Conservation (phyloP, 2,888 invertebrate species). For the Chrysotoxum bicinctum region DNA sequence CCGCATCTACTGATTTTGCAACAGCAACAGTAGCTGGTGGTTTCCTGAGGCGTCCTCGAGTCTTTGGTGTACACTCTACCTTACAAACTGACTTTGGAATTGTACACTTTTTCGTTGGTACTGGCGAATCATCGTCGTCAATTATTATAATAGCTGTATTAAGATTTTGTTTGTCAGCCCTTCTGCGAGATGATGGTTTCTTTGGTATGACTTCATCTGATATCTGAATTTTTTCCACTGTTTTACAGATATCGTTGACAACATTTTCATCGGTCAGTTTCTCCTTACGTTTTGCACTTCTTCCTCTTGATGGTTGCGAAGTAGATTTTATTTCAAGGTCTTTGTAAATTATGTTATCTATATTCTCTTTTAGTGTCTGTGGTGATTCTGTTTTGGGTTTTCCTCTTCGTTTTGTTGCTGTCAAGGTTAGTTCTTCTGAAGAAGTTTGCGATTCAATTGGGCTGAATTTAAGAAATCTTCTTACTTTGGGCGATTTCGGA, state of each 20-base stretch:
- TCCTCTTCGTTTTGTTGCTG: neutral
- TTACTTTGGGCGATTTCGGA: neutral
- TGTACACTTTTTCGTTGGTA: neutral
- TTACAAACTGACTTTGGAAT: constrained; percentile 49
- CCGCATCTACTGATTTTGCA: constrained; percentile 22
- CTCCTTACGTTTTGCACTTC: constrained; percentile 1
- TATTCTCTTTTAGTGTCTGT: constrained; percentile 36
- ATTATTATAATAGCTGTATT: constrained; percentile 55
- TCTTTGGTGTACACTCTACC: constrained; percentile 43
- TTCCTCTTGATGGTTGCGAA: neutral
- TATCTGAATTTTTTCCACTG: constrained; percentile 38
- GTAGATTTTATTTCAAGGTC: constrained; percentile 1
- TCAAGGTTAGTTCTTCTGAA: neutral
- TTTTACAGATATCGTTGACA: constrained; percentile 43
- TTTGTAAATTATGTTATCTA: constrained; percentile 55
- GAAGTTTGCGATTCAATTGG: constrained; percentile 16
- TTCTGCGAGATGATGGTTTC: constrained; percentile 18
- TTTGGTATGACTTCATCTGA: constrained; percentile 18
- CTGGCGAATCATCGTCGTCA: constrained; percentile 52
- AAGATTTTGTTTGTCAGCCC: constrained; percentile 24
- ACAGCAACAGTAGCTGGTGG: constrained; percentile 28
- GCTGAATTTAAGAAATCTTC: constrained; percentile 45
- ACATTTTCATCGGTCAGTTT: neutral
- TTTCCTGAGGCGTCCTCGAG: constrained; percentile 36
- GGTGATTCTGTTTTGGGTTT: constrained; percentile 42